Conservation (phyloP, 2,888 invertebrate species). For the Stegana nigrithorax region DNA sequence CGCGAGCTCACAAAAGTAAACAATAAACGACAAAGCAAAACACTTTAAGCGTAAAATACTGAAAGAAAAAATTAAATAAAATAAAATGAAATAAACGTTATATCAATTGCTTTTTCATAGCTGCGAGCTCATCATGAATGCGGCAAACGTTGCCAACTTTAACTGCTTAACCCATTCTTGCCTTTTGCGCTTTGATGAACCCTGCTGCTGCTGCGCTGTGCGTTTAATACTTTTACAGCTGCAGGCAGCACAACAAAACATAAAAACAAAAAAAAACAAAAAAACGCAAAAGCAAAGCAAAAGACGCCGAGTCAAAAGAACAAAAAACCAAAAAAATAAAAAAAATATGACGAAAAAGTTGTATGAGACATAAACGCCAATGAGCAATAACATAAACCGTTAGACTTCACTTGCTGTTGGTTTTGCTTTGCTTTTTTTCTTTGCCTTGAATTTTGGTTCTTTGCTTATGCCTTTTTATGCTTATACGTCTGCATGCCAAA, state of each 20-base stretch:
- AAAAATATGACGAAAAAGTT: constrained; percentile 18
- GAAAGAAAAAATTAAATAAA: neutral
- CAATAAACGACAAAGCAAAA: neutral
- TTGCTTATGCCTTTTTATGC: neutral
- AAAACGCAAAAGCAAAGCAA: constrained; percentile 25
- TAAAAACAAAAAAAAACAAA: neutral
- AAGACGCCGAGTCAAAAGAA: neutral
- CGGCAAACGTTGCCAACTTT: too few species aligned
- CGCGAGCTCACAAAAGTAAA: too few species aligned
- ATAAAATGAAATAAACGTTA: neutral
- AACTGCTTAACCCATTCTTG: too few species aligned
- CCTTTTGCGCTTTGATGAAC: too few species aligned
- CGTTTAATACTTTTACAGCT: too few species aligned
- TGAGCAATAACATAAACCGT: constrained; percentile 59
- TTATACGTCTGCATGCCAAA: constrained; percentile 3
- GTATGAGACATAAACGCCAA: constrained; percentile 40
- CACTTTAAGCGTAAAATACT: neutral
- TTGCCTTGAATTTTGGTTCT: too few species aligned
- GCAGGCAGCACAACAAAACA: too few species aligned
- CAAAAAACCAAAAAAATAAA: too few species aligned
- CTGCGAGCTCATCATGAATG: neutral
- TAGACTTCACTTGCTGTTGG: constrained; percentile 37
- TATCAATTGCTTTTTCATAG: neutral
- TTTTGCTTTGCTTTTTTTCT: neutral
- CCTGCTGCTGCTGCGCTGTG: too few species aligned